Conservation (phyloP, 2,113 vertebrate species). For the Pachyramphus minor region DNA sequence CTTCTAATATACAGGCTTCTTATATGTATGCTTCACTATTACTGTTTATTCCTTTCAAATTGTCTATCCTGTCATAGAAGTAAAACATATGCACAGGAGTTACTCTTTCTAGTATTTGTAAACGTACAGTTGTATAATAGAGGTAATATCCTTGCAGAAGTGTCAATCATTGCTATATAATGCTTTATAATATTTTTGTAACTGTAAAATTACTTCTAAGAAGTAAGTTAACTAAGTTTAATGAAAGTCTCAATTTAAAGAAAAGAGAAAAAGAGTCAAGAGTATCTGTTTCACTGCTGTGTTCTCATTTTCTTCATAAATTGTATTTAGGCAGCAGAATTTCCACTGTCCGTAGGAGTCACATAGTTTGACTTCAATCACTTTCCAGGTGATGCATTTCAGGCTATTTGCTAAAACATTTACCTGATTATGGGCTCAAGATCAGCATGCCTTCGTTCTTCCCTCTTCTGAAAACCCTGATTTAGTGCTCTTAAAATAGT, state of each 20-base stretch:
- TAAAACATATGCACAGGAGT: neutral
- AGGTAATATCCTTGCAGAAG: neutral
- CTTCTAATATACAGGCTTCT: neutral
- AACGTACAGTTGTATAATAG: neutral
- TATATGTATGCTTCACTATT: neutral
- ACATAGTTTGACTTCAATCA: neutral
- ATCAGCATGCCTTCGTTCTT: conserved; percentile 79
- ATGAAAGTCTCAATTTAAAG: neutral
- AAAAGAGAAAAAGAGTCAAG: neutral
- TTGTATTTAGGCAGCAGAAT: neutral
- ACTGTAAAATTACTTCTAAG: neutral
- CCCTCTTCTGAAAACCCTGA: conserved; percentile 82
- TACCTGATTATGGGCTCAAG: conserved; percentile 88
- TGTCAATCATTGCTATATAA: neutral
- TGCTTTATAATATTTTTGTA: neutral
- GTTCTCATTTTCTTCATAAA: neutral
- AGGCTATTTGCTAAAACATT: neutral
- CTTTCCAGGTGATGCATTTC: neutral
- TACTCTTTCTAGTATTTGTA: neutral
- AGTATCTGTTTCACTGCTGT: neutral
- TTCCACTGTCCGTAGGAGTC: neutral
- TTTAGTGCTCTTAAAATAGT: conserved; percentile 87
- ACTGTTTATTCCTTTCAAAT: neutral
- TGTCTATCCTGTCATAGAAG: neutral
- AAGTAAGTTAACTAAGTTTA: neutral